Evolutionary conservation across 2,888 invertebrate genomes (phyloP).

Genomic region (Leucophenga maculata): DNA sequence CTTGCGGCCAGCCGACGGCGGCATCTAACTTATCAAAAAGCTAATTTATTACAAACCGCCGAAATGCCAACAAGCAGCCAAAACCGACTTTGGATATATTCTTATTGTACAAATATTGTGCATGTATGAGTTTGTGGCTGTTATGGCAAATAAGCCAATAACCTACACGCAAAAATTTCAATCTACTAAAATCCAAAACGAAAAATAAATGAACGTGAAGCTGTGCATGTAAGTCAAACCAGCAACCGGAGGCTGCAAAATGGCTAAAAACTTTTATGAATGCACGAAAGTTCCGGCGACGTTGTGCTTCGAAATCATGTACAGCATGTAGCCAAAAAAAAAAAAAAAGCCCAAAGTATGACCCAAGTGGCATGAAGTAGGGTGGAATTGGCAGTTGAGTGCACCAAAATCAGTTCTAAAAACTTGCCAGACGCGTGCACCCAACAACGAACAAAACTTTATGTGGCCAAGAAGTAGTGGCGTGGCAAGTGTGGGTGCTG

Average conservation of each 20-base stretch:
- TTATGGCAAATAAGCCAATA: slow-evolving; percentile 19
- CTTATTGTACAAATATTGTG: background rate
- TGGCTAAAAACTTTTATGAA: slow-evolving; percentile 22
- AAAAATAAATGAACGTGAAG: background rate
- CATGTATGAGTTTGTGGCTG: background rate
- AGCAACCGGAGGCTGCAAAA: slow-evolving; percentile 2
- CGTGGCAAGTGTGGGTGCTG: slow-evolving; percentile 21
- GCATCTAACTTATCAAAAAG: slow-evolving; percentile 15
- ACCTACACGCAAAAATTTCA: slow-evolving; percentile 21
- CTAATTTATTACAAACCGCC: slow-evolving; percentile 22
- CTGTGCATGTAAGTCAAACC: background rate
- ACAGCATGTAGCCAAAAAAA: background rate
- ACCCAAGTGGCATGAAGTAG: background rate
- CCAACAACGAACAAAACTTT: slow-evolving; percentile 20
- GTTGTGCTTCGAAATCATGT: background rate
- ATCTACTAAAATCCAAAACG: slow-evolving; percentile 14
- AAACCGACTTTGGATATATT: background rate
- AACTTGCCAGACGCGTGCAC: slow-evolving; percentile 34
- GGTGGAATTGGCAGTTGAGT: background rate
- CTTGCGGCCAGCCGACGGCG: background rate
- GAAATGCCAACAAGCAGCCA: background rate
- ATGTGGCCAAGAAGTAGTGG: slow-evolving; percentile 8
- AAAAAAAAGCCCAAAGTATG: background rate
- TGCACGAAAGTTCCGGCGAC: slow-evolving; percentile 5
- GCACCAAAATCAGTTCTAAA: background rate